Base-by-base conservation (phyloP, 2,113 vertebrate genomes). In the Chaenocephalus aceratus region DNA sequence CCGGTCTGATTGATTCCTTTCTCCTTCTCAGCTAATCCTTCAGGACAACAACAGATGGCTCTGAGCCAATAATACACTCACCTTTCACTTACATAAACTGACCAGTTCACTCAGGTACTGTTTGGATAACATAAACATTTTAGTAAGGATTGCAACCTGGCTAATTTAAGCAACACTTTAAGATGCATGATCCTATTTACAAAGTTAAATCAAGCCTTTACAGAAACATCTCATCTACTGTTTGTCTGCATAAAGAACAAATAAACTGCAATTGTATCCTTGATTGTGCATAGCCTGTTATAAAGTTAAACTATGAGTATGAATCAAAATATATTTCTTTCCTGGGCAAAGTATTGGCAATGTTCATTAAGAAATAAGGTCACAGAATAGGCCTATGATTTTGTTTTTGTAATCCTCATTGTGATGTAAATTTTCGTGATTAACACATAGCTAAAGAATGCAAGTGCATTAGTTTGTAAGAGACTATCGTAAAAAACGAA, bases 1-100 rank as follows among this genome's bases (percentile, higher is more conserved):
- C 69, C 77, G 81, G 58, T 84, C 86, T 87, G 79, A 89, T 86
- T 80, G 77, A 89, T 91, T 77, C 86, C 87, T 88, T 92, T 94
- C 92, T 91, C 85, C 85, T 65, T 63, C 69, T 66, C 75, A 59
- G 72, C 45, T 89, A 92, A 93, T 91, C 90, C 86, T 72, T 63
- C 69, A 82, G 69, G 48, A 87, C 84, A 90, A 89, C 89, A 92
- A 79, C 92, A 92, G 81, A 79, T 83, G 90, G 88, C 88, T 75
- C 52, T 2, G 36, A 76, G 89, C 91, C 91, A 92, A 75, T 86
- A 89, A 89, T 70, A 78, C 36, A n/a, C 46, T 78, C 76, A 78
- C 76, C 75, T 74, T 65, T 51, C 77, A 68, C 67, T 60, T 64
- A 45, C 65, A 70, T 66, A 41, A 23, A 56, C 53, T 72, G 54